Base-by-base conservation (phyloP, 1,140 invertebrate species). In the Drosophila sp. region DNA sequence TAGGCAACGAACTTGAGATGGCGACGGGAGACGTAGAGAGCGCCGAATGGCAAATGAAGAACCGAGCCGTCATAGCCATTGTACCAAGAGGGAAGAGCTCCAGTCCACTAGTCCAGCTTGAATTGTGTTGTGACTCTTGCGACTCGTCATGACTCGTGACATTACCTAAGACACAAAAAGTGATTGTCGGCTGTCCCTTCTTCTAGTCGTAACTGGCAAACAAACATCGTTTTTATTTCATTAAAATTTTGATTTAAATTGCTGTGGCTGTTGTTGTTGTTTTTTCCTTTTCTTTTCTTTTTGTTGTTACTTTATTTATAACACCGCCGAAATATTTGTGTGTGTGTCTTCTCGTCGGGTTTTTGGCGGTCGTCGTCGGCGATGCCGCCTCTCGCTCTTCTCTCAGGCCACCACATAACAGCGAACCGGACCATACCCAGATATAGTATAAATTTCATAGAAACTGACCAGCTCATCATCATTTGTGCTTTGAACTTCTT, bases 401-500 rank as follows among this genome's bases (percentile, higher is more conserved):
- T 86, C 79, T 84, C 72, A 76, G 80, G 76, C 73, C 84, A 80
- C 83, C 84, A 78, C 80, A 72, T 50, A 50, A 23, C 25, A 6
- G 65, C 74, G 58, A 66, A 73, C 71, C 71, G 70, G 63, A 74
- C 47, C 65, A 57, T 66, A 78, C 64, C 72, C 72, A 81, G 80
- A 89, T 89, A 89, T 89, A 89, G 85, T 91, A 91, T 91, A 91
- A 91, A 91, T 91, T 85, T 89, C 78, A 78, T 76, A 82, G 83
- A 76, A 78, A 69, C 84, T 89, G 75, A 66, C 73, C 79, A 89
- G 72, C 84, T 91, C 89, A 91, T 91, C 89, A 91, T 91, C 89
- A 91, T 91, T 91, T 90, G 89, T 91, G 89, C 89, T 91, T 90
- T 91, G 89, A 91, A 91, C 89, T 90, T 91, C 89, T 91, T 90